Base-by-base conservation (phyloP, 1,140 invertebrate genomes). In the Bombus polaris region DNA sequence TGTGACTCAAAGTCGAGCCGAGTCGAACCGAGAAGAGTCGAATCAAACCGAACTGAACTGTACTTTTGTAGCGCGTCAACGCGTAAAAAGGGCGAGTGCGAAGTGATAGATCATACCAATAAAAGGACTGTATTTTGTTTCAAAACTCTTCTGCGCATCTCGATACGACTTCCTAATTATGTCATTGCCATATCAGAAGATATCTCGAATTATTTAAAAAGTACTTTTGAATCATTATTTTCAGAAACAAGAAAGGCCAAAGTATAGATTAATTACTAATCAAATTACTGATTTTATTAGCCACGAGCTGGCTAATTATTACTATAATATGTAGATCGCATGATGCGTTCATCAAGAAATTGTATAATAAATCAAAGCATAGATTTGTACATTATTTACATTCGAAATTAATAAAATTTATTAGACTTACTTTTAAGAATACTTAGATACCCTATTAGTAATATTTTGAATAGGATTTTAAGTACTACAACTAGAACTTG, bases 1-100 rank as follows among this genome's bases (percentile, higher is more conserved):
- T 85, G 88, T 89, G 88, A 89, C 79, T 89, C 87, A 88, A 89
- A 89, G 88, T 88, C 88, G 88, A 80, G 83, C 79, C 88, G 87
- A 89, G 83, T 88, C 87, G 87, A 86, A 85, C 84, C 78, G 87
- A 82, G 83, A 82, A 85, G 88, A 79, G 80, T 72, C 87, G 87
- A 85, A 81, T 86, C 81, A 79, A 84, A 84, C 86, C 86, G 77
- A 88, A 85, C 81, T 83, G 59, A 57, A 65, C 59, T 65, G 74
- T 80, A 88, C 75, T 88, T 85, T 89, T 84, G 83, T 83, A 76
- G 84, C 88, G 84, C 87, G 84, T 88, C 53, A 84, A 89, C 83
- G 87, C 83, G 83, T 89, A 87, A 88, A 89, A 89, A 86, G 71
- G 75, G 79, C 74, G 79, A 86, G 44, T 74, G 81, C 53, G 62